Conservation (phyloP, 2,888 invertebrate species). For the Chaetoderma sp. region DNA sequence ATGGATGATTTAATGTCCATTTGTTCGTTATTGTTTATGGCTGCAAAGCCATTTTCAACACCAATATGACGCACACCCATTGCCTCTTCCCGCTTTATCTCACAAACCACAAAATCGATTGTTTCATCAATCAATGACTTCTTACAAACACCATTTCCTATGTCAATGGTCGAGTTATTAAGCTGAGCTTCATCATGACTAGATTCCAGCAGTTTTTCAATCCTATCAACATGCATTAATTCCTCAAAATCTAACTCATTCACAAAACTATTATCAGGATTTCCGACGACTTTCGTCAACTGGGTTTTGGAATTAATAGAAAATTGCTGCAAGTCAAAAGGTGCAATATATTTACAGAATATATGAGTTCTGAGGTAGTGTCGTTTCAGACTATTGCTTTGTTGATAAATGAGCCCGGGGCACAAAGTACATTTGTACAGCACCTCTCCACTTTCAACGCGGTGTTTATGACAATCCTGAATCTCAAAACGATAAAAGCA, state of each 20-base stretch:
- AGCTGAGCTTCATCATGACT: conserved; percentile 69
- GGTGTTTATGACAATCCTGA: too few relatives aligned
- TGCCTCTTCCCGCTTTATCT: background rate
- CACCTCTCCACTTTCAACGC: conserved; percentile 69
- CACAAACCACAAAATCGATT: too few relatives aligned
- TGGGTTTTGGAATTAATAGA: too few relatives aligned
- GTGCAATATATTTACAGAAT: conserved; percentile 69
- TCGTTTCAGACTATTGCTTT: conserved; percentile 72
- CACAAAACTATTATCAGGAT: too few relatives aligned
- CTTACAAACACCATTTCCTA: too few relatives aligned
- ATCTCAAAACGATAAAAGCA: too few relatives aligned
- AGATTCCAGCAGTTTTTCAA: too few relatives aligned
- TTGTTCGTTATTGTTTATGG: background rate
- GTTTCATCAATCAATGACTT: background rate
- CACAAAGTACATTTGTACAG: conserved; percentile 73
- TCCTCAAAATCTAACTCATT: too few relatives aligned
- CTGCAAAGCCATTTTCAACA: background rate
- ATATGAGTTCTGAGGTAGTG: conserved; percentile 72
- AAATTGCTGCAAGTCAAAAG: too few relatives aligned
- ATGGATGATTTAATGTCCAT: background rate
- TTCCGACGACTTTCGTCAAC: too few relatives aligned
- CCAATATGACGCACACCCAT: background rate
- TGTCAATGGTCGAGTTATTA: too few relatives aligned
- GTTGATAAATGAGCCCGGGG: conserved; percentile 69
- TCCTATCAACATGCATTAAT: too few relatives aligned